Evolutionary conservation across 2,113 vertebrate species (phyloP).

Genomic region (Elanoides forficatus): DNA sequence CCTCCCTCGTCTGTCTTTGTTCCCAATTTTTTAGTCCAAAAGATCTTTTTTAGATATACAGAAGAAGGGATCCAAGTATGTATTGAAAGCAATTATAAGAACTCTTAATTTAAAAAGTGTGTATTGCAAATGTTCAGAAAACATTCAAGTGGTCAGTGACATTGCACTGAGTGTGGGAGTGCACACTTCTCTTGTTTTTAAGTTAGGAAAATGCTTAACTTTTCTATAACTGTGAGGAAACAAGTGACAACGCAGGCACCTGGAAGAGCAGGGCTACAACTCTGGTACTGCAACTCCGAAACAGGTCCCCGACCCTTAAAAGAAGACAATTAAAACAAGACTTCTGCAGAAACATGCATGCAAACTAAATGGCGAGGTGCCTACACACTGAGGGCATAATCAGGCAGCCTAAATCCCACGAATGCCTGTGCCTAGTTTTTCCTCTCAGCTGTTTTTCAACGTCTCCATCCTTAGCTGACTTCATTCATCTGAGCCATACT

Average conservation of each 20-base stretch:
- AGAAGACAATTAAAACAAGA: background rate
- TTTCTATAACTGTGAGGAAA: background rate
- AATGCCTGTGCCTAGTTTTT: background rate
- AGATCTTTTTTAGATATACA: constrained; percentile 18
- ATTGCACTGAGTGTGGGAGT: background rate
- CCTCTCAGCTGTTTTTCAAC: background rate
- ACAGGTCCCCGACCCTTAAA: background rate
- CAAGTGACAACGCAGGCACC: background rate
- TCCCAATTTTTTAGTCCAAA: background rate
- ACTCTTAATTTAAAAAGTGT: background rate
- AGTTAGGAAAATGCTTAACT: background rate
- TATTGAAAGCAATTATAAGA: background rate
- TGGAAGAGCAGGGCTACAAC: background rate
- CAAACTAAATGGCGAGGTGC: background rate
- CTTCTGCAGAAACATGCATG: background rate
- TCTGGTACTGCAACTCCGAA: background rate
- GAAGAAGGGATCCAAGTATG: background rate
- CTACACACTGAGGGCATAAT: background rate
- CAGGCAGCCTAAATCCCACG: background rate
- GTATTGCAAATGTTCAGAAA: background rate
- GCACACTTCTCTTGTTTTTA: background rate
- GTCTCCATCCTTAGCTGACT: background rate
- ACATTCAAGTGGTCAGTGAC: background rate
- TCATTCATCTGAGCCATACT: background rate
- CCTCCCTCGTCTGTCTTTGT: constrained; percentile 4